These are phyloP conservation scores for Morinoia aosen DNA, from an alignment of 2,888 invertebrate genomes.

Conservation along the genomic window DNA sequence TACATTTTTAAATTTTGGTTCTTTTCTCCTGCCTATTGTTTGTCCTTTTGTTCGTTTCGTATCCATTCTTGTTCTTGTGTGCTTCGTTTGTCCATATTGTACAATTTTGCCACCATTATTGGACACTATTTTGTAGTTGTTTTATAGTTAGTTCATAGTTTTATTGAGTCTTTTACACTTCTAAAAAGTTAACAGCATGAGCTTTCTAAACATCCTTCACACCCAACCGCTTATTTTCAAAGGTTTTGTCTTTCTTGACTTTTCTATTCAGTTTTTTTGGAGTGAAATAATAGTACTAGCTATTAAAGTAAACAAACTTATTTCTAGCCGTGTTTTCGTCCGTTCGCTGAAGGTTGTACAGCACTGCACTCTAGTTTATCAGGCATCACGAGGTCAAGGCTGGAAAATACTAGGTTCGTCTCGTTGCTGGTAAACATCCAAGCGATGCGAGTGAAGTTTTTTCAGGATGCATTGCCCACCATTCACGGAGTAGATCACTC, in stretches of 20 bases:
- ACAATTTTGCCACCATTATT: not conserved
- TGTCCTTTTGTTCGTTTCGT: not conserved
- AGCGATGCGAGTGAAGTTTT: too few relatives aligned
- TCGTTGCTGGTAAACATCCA: too few relatives aligned
- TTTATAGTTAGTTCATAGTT: not conserved
- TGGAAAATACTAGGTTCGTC: not conserved
- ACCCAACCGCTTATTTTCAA: not conserved
- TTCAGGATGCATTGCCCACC: too few relatives aligned
- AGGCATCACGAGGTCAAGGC: not conserved
- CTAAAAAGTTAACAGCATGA: not conserved
- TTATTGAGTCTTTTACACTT: not conserved
- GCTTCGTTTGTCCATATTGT: conserved; percentile 12
- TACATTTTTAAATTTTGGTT: not conserved
- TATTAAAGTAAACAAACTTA: not conserved
- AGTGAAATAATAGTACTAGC: not conserved
- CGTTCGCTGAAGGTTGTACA: not conserved
- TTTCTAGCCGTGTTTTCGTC: not conserved
- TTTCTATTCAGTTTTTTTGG: not conserved
- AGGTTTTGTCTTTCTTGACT: not conserved
- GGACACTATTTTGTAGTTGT: not conserved
- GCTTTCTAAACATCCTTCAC: conserved; percentile 10
- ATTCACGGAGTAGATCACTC: too few relatives aligned
- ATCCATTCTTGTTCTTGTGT: not conserved
- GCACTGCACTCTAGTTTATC: not conserved
- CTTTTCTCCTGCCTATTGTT: not conserved